Evolutionary conservation across 2,888 invertebrate genomes (phyloP), one percentile per base, ranked within the genome.

Genomic region (Meloe dianella): DNA sequence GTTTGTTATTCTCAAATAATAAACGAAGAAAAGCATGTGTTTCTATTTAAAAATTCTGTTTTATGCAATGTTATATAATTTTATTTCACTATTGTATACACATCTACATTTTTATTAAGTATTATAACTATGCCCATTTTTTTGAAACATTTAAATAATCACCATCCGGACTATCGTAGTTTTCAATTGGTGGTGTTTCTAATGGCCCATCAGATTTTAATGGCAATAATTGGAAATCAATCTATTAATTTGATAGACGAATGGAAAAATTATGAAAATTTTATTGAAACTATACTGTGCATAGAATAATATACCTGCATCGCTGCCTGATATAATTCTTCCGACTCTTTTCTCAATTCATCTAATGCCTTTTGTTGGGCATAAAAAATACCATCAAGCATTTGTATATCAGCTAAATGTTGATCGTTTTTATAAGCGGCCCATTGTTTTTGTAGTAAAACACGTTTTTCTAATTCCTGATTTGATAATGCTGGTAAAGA

Each of bases 81-180:
- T n/a, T n/a, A n/a, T n/a, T n/a, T n/a, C n/a, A n/a, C n/a, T n/a
- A n/a, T n/a, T n/a, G n/a, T n/a, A n/a, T n/a, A n/a, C n/a, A n/a
- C n/a, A n/a, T n/a, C n/a, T n/a, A n/a, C n/a, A n/a, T n/a, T n/a
- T 32, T 32, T 32, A 32, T 32, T 10, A 1, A 32, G 32, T 7
- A 7, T 8, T 32, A 7, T 7, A 10, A 3, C 10, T 87, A 87
- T 68, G 90, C 88, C 92, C 93, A 95, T 78, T 92, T 92, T 81
- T 89, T 92, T 0, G 94, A 90, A 32, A 92, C 85, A 81, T 97
- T 92, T 24, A 89, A 81, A 80, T 96, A 97, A 77, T 97, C 95
- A 47, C 98, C 98, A 84, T 98, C 97, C 0, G 95, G 94, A 57
- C 90, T 88, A 0, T 88, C 87, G 80, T 95, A 98, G 70, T 89